Base-by-base conservation (phyloP, 2,113 vertebrate species). In the Cinclus cinclus region DNA sequence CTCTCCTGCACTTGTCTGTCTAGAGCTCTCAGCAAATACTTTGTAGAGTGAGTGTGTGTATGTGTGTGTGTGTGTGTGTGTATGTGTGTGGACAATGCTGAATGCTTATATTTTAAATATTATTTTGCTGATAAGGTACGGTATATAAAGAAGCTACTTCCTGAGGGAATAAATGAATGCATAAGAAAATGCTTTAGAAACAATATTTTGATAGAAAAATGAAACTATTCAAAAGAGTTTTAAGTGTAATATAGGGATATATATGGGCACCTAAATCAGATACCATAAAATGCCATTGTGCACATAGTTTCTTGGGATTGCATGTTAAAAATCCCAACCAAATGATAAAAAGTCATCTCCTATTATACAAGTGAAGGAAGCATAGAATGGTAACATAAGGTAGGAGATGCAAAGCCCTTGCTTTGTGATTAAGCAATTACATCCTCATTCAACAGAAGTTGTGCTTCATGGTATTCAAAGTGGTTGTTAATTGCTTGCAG, bases 1-100 rank as follows among this genome's bases (percentile, higher is more conserved):
- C 95, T 94, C 96, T 95, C 92, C 95, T 94, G 81, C 79, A 71
- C 97, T 95, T 96, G 95, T 95, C 94, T 97, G 94, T 95, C 88
- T 95, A 96, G 67, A 91, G 83, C 88, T 94, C 87, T 96, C 80
- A 90, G 95, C 94, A 97, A 97, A 95, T 85, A 96, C 89, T 94
- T 96, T 90, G 95, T 89, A 92, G 96, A 81, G 85, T 39, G 55
- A 9, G 30, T 31, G 52, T 55, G 71, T 55, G 73, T 67, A 90
- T 60, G 69, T 75, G 80, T 71, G 67, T 81, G 76, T 79, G 71
- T 87, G 50, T 78, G 84, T 70, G 56, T 83, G 65, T 85, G 69
- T 86, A 33, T 88, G 67, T 85, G 87, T 85, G 91, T 63, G 69
- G 44, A 89, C 73, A 89, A 71, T 15, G 21, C 86, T 56, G 58